phyloP scores from a whole-genome alignment of 2,797 vertebrate genomes.

The Scyliorhinus canicula region DNA sequence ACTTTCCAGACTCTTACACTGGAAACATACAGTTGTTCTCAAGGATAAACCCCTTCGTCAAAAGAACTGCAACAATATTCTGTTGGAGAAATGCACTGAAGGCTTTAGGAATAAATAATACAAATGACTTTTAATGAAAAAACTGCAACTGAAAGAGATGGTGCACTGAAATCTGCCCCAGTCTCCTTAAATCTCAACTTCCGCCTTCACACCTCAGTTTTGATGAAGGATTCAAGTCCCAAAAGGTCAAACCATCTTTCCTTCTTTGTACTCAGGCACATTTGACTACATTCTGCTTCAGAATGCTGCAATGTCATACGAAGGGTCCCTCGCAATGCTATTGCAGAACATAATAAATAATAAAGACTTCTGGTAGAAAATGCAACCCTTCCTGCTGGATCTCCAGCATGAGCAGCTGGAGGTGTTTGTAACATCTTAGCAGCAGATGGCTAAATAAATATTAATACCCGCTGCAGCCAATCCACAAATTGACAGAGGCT shows the following conservation, averaged over 20 bases:
- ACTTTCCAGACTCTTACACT: not conserved
- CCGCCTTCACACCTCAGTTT: not conserved
- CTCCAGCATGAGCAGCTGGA: not conserved
- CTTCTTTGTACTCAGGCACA: not conserved
- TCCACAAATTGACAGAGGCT: not conserved
- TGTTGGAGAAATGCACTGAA: not conserved
- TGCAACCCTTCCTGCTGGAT: not conserved
- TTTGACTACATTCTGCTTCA: not conserved
- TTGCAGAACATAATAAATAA: not conserved
- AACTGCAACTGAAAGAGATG: not conserved
- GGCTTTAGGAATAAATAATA: not conserved
- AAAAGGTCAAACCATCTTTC: not conserved
- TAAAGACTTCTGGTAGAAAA: not conserved
- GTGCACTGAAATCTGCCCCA: not conserved
- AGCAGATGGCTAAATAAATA: not conserved
- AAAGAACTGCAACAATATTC: not conserved
- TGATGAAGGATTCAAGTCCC: not conserved
- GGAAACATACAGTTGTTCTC: not conserved
- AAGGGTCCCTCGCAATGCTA: not conserved
- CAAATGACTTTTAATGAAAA: not conserved
- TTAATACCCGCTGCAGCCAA: not conserved
- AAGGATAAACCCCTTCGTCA: not conserved
- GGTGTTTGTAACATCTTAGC: not conserved
- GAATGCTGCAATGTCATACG: not conserved
- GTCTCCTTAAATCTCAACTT: not conserved